Evolutionary conservation across 1,140 invertebrate species (phyloP).

Genomic region (Cydia pomonella): DNA sequence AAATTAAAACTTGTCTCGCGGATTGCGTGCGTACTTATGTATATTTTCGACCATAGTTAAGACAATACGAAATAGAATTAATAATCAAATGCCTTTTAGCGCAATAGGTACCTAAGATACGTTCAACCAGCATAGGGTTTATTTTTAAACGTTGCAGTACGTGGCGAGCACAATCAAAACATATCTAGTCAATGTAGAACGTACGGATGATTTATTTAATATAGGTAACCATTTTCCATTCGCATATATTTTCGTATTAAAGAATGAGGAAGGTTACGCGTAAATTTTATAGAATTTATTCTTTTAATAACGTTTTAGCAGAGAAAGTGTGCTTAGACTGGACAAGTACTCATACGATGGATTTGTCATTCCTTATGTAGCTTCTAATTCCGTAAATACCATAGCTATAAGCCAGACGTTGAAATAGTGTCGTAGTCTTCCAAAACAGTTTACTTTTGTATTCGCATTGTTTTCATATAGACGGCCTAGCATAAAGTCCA

Average conservation of each 20-base stretch:
- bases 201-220: slow-evolving; percentile 63
- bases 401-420: slow-evolving; percentile 16
- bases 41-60: slow-evolving; percentile 78
- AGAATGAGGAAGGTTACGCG: slow-evolving; percentile 35
- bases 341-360: neutral
- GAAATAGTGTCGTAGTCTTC: slow-evolving; percentile 25
- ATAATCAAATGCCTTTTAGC: slow-evolving; percentile 73
- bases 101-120: slow-evolving; percentile 69
- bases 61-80: slow-evolving; percentile 77
- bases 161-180: slow-evolving; percentile 73
- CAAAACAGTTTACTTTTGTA: neutral
- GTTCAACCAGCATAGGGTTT: slow-evolving; percentile 70
- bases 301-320: slow-evolving; percentile 29
- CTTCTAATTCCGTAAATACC: neutral
- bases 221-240: slow-evolving; percentile 66
- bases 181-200: slow-evolving; percentile 79
- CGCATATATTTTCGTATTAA: slow-evolving; percentile 72
- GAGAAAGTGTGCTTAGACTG: slow-evolving; percentile 21
- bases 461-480: slow-evolving; percentile 4
- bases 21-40: slow-evolving; percentile 31
- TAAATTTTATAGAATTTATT: slow-evolving; percentile 32
- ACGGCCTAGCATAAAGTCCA: slow-evolving; percentile 31
- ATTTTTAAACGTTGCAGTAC: slow-evolving; percentile 67
- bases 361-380: slow-evolving; percentile 6
- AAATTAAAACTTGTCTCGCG: slow-evolving; percentile 22